Percentiles rank a stretch among this genome's conserved stretches.
Conservation (phyloP, 2,797 vertebrate genomes). For the Bucorvus abyssinicus region DNA sequence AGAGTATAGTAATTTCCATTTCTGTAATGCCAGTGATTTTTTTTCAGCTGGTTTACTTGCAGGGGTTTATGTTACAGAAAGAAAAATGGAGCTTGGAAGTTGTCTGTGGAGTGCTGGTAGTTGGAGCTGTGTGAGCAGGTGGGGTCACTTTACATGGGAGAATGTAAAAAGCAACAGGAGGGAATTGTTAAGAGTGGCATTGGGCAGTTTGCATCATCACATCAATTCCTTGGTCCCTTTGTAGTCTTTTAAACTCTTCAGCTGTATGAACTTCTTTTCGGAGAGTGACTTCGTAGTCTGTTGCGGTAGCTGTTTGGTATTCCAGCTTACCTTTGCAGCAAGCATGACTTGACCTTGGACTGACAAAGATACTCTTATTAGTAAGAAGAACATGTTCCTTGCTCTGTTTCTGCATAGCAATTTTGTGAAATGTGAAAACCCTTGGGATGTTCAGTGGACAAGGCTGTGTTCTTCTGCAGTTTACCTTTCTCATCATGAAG, state of each 20-base stretch:
- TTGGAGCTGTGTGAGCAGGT: not conserved
- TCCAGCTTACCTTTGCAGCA: not conserved
- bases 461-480: not conserved
- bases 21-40: not conserved
- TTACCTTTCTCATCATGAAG: conserved; percentile 10
- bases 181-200: rapidly evolving
- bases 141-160: rapidly evolving
- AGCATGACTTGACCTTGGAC: not conserved
- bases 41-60: not conserved
- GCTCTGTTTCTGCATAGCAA: not conserved
- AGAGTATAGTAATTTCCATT: not conserved
- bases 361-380: not conserved
- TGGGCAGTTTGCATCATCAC: not conserved
- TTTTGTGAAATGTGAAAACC: not conserved
- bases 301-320: not conserved
- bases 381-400: not conserved
- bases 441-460: not conserved
- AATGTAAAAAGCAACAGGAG: not conserved
- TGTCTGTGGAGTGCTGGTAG: not conserved
- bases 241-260: not conserved
- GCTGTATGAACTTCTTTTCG: not conserved
- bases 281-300: not conserved
- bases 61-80: not conserved
- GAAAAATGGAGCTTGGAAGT: not conserved
- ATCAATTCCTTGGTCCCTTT: not conserved